A percentile compares a stretch with the other conserved stretches of the same genome.
phyloP scores from a whole-genome alignment of 2,797 vertebrate species.

The Enteromius treurensis region DNA sequence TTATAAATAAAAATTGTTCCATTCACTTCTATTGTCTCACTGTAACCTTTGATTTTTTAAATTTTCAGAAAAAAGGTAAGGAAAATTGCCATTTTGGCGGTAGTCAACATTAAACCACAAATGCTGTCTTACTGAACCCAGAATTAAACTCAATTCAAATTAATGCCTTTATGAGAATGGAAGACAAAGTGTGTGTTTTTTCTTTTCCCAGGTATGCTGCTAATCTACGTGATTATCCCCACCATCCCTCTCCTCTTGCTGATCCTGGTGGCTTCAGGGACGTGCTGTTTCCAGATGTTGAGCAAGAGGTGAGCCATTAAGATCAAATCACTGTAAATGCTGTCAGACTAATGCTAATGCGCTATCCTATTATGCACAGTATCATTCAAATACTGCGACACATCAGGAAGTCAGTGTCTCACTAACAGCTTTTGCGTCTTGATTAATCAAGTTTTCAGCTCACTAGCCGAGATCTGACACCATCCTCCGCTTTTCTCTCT shows the following conservation, averaged over 20 bases:
- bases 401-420: conserved; percentile 35
- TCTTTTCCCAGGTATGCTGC: conserved; percentile 82
- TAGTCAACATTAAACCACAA: background rate
- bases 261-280: conserved; percentile 94
- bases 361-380: conserved; percentile 22
- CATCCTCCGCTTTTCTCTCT: background rate
- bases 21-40: background rate
- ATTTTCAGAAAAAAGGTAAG: background rate
- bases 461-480: conserved; percentile 17
- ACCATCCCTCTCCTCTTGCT: conserved; percentile 93
- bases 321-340: conserved; percentile 24
- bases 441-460: conserved; percentile 36
- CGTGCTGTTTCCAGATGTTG: conserved; percentile 93
- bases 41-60: background rate
- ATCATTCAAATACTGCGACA: conserved; percentile 25
- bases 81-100: background rate
- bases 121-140: background rate
- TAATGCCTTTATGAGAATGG: background rate
- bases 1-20: background rate
- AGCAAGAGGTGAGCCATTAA: conserved; percentile 81
- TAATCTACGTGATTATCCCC: conserved; percentile 94
- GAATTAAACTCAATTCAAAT: background rate
- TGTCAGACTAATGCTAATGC: conserved; percentile 36
- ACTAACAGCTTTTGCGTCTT: conserved; percentile 18
- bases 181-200: background rate